Evolutionary conservation across 2,888 invertebrate species (phyloP).

Genomic region (Nowickia ferox): DNA sequence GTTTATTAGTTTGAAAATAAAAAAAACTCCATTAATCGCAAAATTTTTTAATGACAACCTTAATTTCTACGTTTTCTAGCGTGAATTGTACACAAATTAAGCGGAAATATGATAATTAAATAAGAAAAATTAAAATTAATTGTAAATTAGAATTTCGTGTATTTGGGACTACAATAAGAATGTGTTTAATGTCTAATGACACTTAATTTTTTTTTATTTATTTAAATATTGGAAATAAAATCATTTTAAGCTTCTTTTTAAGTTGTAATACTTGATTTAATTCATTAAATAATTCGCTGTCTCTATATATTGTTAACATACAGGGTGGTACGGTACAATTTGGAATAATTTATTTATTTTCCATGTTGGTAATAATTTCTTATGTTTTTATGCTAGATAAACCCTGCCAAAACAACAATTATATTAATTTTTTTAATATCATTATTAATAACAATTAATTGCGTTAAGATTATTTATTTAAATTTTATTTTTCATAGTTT

Average conservation of each 20-base stretch:
- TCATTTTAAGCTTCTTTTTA: neutral
- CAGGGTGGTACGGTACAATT: conserved; percentile 3
- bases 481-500: conserved; percentile 20
- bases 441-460: conserved; percentile 55
- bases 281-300: conserved; percentile 43
- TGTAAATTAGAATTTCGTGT: neutral
- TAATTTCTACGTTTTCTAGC: too few species aligned
- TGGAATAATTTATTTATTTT: neutral
- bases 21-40: too few species aligned
- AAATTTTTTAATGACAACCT: too few species aligned
- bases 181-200: neutral
- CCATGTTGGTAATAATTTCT: neutral
- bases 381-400: neutral
- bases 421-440: conserved; percentile 25
- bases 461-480: conserved; percentile 14
- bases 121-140: neutral
- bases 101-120: too few species aligned
- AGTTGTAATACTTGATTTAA: conserved; percentile 4
- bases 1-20: too few species aligned
- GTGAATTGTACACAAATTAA: too few species aligned
- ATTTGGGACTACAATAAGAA: conserved; percentile 8
- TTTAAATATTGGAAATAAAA: neutral
- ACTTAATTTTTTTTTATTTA: neutral
- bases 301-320: conserved; percentile 36
- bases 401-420: conserved; percentile 53